Evolutionary conservation across 2,113 vertebrate species (phyloP).

Genomic region (Cnemophilus loriae): DNA sequence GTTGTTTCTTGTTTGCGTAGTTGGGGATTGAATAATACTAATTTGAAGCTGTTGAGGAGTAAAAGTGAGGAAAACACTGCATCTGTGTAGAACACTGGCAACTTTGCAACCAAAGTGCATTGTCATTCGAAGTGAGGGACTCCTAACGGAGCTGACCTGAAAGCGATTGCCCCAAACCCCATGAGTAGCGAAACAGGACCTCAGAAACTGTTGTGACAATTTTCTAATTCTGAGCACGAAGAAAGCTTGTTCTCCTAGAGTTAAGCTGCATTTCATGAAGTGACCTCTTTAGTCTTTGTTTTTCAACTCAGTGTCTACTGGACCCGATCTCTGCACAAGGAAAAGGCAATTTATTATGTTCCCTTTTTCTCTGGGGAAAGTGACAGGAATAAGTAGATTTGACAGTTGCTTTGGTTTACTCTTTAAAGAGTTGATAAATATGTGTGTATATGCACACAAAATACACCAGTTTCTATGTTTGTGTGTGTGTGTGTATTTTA

Average conservation of each 20-base stretch:
- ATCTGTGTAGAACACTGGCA: background rate
- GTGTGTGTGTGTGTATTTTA: background rate
- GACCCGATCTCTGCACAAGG: background rate
- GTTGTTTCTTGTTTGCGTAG: background rate
- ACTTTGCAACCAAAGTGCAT: background rate
- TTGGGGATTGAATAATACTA: background rate
- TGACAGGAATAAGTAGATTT: background rate
- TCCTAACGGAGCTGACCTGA: background rate
- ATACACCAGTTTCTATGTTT: background rate
- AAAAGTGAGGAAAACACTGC: background rate
- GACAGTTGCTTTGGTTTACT: background rate
- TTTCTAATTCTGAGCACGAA: background rate
- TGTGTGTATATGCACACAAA: background rate
- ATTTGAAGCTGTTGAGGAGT: background rate
- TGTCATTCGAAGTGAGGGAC: background rate
- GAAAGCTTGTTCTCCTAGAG: background rate
- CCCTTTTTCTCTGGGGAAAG: background rate
- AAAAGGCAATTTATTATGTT: background rate
- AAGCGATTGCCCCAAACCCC: background rate
- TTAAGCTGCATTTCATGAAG: background rate
- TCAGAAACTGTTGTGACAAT: background rate
- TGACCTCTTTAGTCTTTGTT: background rate
- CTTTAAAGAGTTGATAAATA: background rate
- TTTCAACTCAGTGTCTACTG: background rate
- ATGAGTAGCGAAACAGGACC: fast-evolving